Evolutionary conservation across 2,888 invertebrate species (phyloP).

Genomic region (Parochlus steinenii): DNA sequence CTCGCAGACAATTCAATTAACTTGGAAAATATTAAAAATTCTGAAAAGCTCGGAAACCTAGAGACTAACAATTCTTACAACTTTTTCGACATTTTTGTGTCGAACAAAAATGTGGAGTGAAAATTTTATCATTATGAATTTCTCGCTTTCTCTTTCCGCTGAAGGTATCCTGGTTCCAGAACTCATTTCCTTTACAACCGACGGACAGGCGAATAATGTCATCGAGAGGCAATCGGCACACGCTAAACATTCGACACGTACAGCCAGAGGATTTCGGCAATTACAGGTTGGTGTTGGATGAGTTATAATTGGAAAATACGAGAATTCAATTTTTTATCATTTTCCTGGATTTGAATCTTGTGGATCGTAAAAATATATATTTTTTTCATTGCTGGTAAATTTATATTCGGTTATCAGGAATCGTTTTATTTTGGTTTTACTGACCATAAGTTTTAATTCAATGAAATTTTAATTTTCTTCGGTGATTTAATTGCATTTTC

Average conservation of each 20-base stretch:
- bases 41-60: too few relatives aligned
- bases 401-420: too few relatives aligned
- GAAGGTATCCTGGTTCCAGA: slow-evolving; percentile 55
- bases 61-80: too few relatives aligned
- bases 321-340: neutral
- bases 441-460: too few relatives aligned
- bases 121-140: too few relatives aligned
- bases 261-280: slow-evolving; percentile 54
- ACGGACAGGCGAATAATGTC: slow-evolving; percentile 54
- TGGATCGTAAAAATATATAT: neutral
- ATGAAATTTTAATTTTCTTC: too few relatives aligned
- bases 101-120: too few relatives aligned
- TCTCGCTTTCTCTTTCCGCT: slow-evolving; percentile 14
- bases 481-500: neutral
- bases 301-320: neutral
- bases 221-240: slow-evolving; percentile 50
- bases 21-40: too few relatives aligned
- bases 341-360: too few relatives aligned
- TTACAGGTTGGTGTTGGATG: slow-evolving; percentile 36
- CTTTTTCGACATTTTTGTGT: too few relatives aligned
- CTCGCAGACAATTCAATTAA: too few relatives aligned
- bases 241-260: slow-evolving; percentile 44
- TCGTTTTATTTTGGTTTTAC: too few relatives aligned
- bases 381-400: neutral
- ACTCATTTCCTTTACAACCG: slow-evolving; percentile 46